Evolutionary conservation across 2,113 vertebrate genomes (phyloP).

Genomic region (Rhinoderma darwinii): DNA sequence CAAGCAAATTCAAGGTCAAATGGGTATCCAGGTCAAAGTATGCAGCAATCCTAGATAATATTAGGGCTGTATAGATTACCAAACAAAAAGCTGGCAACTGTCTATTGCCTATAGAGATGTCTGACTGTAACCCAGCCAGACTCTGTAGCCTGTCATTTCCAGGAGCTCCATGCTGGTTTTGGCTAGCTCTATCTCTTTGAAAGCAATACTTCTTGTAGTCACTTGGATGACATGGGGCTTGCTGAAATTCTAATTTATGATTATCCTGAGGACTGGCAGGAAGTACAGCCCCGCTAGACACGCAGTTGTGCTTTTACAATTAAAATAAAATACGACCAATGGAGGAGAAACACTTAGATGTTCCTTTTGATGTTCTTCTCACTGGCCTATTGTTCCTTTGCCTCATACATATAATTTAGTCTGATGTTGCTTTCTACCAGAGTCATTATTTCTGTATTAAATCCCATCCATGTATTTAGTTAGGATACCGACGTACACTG

Average conservation of each 20-base stretch:
- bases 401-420: slow-evolving; percentile 39
- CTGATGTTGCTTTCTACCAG: slow-evolving; percentile 21
- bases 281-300: slow-evolving; percentile 5
- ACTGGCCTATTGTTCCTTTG: slow-evolving; percentile 29
- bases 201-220: slow-evolving; percentile 51
- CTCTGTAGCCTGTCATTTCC: slow-evolving; percentile 13
- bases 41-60: background rate
- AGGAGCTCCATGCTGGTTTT: slow-evolving; percentile 33
- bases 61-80: background rate
- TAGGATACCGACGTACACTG: background rate
- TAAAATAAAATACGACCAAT: slow-evolving; percentile 32
- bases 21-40: background rate
- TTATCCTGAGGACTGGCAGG: slow-evolving; percentile 28
- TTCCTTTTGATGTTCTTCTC: slow-evolving; percentile 51
- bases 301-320: slow-evolving; percentile 35
- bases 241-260: slow-evolving; percentile 53
- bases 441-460: slow-evolving; percentile 28
- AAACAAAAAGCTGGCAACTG: background rate
- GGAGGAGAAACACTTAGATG: slow-evolving; percentile 37
- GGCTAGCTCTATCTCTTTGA: slow-evolving; percentile 50
- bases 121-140: background rate
- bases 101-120: slow-evolving; percentile 4
- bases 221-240: slow-evolving; percentile 41
- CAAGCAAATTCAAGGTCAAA: background rate
- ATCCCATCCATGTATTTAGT: background rate